A percentile compares a stretch with the other conserved stretches of the same genome.
Conservation (phyloP, 2,888 invertebrate genomes). For the Biston betularia region DNA sequence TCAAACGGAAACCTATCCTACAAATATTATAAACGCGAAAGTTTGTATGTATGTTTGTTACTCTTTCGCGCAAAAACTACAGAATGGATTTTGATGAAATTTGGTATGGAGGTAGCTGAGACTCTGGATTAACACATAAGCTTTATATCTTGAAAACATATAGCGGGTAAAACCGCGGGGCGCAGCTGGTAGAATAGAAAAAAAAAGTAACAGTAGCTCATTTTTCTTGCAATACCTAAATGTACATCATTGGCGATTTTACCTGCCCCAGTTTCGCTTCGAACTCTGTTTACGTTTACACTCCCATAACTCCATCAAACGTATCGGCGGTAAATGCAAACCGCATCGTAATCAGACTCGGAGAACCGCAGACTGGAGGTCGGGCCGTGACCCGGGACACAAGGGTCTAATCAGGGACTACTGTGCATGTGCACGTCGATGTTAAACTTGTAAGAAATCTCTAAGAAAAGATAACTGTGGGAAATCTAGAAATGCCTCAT, state of each 20-base stretch:
- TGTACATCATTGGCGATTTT: background rate
- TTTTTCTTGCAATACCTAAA: background rate
- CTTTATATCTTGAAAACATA: no score
- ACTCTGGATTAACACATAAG: no score
- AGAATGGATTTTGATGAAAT: no score
- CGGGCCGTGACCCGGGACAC: constrained; percentile 45
- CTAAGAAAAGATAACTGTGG: background rate
- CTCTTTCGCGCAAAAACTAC: no score
- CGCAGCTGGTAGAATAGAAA: no score
- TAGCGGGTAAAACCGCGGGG: no score
- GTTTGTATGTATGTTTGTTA: no score
- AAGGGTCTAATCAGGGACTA: constrained; percentile 49
- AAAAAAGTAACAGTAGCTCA: no score
- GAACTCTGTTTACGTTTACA: constrained; percentile 17
- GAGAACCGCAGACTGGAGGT: constrained; percentile 32
- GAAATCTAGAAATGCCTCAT: background rate
- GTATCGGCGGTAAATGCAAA: constrained; percentile 19
- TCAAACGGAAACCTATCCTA: no score
- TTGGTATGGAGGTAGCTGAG: no score
- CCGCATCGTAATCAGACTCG: constrained; percentile 30
- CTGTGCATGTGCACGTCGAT: constrained; percentile 20
- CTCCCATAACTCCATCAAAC: constrained; percentile 21
- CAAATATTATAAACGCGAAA: no score
- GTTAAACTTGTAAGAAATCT: constrained; percentile 4
- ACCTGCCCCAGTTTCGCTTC: background rate